These are phyloP conservation scores for Trilocha varians DNA, from an alignment of 2,888 invertebrate genomes.

Conservation along the genomic window DNA sequence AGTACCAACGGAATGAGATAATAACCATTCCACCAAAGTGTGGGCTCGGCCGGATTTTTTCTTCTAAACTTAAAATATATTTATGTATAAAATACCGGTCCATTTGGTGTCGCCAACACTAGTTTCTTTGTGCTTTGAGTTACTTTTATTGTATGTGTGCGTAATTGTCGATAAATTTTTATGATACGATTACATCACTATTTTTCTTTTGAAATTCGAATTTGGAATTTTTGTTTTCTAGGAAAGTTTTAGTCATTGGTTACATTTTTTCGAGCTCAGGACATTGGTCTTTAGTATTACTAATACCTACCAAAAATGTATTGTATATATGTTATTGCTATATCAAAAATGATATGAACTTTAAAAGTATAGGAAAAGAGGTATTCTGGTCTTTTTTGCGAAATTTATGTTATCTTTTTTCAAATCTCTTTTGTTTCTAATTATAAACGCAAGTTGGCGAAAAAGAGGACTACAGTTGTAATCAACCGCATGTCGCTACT, in stretches of 20 bases:
- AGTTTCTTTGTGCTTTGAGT: constrained; percentile 16
- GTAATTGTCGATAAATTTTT: constrained; percentile 6
- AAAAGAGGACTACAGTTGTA: too few relatives aligned
- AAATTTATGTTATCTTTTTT: too few relatives aligned
- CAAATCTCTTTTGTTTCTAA: too few relatives aligned
- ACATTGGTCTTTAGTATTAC: too few relatives aligned
- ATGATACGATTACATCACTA: constrained; percentile 3
- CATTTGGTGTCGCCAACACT: constrained; percentile 44
- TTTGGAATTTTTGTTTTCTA: not conserved
- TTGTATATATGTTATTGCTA: too few relatives aligned
- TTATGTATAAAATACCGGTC: constrained; percentile 60
- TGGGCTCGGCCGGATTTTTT: constrained; percentile 56
- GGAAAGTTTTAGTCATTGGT: not conserved
- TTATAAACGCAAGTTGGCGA: too few relatives aligned
- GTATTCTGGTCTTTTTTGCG: too few relatives aligned
- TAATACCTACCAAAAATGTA: too few relatives aligned
- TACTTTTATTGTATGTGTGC: constrained; percentile 3
- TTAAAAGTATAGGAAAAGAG: too few relatives aligned
- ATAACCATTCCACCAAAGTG: constrained; percentile 56
- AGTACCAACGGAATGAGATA: constrained; percentile 61
- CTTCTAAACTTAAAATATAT: constrained; percentile 24
- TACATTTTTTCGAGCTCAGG: too few relatives aligned
- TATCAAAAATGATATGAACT: too few relatives aligned
- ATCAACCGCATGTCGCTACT: too few relatives aligned
- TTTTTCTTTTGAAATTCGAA: not conserved